Evolutionary conservation across 92 coral and sea anemone species (phyloP), one percentile per base, ranked within the genome.

Genomic region (Nematostella vectensis): DNA sequence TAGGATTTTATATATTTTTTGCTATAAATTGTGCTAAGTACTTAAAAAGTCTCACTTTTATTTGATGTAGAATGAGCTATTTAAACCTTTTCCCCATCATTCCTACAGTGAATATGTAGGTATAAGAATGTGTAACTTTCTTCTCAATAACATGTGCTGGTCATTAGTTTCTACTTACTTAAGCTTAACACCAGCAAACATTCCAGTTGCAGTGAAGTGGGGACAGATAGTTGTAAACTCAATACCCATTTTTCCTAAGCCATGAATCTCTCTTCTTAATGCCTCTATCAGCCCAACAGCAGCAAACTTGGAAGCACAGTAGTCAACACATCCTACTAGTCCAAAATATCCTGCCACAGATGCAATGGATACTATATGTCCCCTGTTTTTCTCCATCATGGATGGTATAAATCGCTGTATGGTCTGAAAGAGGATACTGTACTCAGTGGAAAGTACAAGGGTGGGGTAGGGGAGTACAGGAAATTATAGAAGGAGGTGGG

Each of bases 241-340:
- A 45, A 93, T 67, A 17, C 93, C 94, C 45, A 57, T 61, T 25
- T 55, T 64, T 23, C 79, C 72, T 29, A 65, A 55, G 1, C 60
- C 30, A 22, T 49, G 48, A 11, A 86, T 52, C 67, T 93, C 99
- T 25, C 68, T 89, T n/a, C 82, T 75, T 25, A 93, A 59, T 38
- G 99, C 63, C 29, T 81, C 96, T 96, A 93, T 93, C 56, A 93
- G 57, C 10, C 95, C 91, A 57, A 78, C 86, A 1, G 76, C 93
- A 9, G 96, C 99, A 67, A 83, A 82, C 71, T 93, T 93, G 6
- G 99, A 93, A 3, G 82, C 75, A 58, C 85, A 81, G 68, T 93
- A 93, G 57, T 86, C 96, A 18, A 75, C 99, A 43, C 77, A 61
- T n/a, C 85, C 75, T 44, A 76, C 76, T 18, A 70, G 79, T 29